Evolutionary conservation across 2,797 vertebrate species (phyloP).

Genomic region (Eleutherodactylus coqui): DNA sequence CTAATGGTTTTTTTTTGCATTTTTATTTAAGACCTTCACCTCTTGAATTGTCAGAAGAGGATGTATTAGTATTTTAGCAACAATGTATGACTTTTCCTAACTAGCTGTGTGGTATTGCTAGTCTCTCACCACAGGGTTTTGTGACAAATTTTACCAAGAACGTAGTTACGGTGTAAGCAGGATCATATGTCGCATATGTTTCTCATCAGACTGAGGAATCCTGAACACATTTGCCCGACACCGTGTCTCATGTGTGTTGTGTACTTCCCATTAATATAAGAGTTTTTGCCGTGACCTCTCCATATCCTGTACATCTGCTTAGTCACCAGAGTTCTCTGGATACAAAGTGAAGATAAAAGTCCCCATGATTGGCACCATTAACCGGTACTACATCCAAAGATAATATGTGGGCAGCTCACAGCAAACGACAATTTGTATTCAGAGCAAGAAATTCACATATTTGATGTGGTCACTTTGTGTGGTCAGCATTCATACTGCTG

Average conservation of each 20-base stretch:
- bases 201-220: constrained; percentile 18
- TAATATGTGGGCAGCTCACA: background rate
- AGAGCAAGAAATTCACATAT: background rate
- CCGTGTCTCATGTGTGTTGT: constrained; percentile 20
- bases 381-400: background rate
- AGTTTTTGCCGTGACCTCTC: constrained; percentile 14
- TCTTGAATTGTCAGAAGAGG: background rate
- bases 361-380: background rate
- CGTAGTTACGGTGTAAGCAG: background rate
- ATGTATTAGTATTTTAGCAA: background rate
- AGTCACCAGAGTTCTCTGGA: background rate
- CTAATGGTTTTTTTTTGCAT: too few species aligned
- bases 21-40: background rate
- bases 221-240: constrained; percentile 36
- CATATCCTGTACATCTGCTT: constrained; percentile 1
- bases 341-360: background rate
- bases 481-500: background rate
- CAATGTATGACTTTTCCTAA: background rate
- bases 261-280: constrained; percentile 10
- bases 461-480: constrained; percentile 8
- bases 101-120: background rate
- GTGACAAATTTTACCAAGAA: background rate
- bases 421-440: background rate
- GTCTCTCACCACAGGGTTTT: constrained; percentile 2
- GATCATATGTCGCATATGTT: constrained; percentile 36